Percentiles rank a stretch among this genome's conserved stretches.
Conservation (phyloP, 2,797 vertebrate species). For the Thaleichthys pacificus region DNA sequence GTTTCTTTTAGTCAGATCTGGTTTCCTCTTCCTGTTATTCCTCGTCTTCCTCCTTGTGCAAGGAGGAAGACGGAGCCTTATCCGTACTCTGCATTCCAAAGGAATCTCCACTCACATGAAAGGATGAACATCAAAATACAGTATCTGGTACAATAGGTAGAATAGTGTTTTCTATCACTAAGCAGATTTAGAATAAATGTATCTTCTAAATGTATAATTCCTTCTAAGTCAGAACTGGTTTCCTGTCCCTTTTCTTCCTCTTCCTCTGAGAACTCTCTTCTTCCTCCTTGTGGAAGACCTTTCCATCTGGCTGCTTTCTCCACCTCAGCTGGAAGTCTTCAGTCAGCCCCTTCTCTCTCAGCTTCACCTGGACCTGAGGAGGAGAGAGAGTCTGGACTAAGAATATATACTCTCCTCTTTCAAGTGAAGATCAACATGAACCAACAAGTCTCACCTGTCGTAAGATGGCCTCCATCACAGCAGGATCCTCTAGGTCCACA, state of each 20-base stretch:
- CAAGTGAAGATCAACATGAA: not conserved
- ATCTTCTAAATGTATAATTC: not conserved
- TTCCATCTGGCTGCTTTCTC: slow-evolving; percentile 5
- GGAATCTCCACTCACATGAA: too few relatives aligned
- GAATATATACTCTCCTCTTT: not conserved
- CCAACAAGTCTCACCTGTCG: slow-evolving; percentile 17
- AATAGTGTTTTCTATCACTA: too few relatives aligned
- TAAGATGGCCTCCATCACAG: slow-evolving; percentile 14
- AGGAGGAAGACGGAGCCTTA: too few relatives aligned
- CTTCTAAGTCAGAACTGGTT: not conserved
- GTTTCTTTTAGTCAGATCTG: not conserved
- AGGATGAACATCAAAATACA: too few relatives aligned
- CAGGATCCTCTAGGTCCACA: slow-evolving; percentile 20
- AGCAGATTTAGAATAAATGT: too few relatives aligned
- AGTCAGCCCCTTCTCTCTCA: slow-evolving; percentile 17
- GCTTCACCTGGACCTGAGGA: slow-evolving; percentile 20
- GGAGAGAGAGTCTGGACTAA: not conserved
- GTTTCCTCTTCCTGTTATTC: not conserved
- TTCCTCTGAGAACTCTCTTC: not conserved
- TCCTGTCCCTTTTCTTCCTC: not conserved
- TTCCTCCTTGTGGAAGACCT: slow-evolving; percentile 17
- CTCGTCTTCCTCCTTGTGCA: not conserved
- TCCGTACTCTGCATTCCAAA: too few relatives aligned
- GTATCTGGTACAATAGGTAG: too few relatives aligned
- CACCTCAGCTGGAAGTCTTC: slow-evolving; percentile 33